phyloP scores from a whole-genome alignment of 2,113 vertebrate genomes.

The Neoarius graeffei region DNA sequence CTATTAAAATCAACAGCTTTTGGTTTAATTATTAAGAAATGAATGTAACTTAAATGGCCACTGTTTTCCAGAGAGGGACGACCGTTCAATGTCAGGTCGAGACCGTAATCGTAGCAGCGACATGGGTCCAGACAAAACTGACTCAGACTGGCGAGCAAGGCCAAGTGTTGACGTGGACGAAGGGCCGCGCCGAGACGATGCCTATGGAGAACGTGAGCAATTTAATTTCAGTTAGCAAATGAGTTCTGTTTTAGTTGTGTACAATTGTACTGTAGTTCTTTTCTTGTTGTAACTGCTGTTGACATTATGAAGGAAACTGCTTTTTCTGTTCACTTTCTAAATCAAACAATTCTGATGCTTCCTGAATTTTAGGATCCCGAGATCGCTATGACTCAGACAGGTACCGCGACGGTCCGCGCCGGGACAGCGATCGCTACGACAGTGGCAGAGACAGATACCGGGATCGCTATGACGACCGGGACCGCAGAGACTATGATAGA shows the following conservation, averaged over 20 bases:
- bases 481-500: constrained; percentile 74
- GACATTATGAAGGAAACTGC: not conserved
- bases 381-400: constrained; percentile 86
- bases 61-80: constrained; percentile 79
- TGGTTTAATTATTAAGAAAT: not conserved
- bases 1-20: not conserved
- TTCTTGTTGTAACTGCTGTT: not conserved
- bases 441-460: constrained; percentile 58
- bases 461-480: constrained; percentile 80
- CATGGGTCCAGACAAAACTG: constrained; percentile 89
- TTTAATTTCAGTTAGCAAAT: not conserved
- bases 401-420: constrained; percentile 78
- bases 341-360: not conserved
- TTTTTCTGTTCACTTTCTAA: not conserved
- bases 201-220: constrained; percentile 82
- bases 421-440: constrained; percentile 58
- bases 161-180: constrained; percentile 80
- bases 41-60: not conserved
- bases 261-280: not conserved
- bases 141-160: constrained; percentile 89
- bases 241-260: not conserved
- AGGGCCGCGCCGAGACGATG: constrained; percentile 81
- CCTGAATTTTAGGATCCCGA: constrained; percentile 77
- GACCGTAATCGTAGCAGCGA: constrained; percentile 80
- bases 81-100: constrained; percentile 81